phyloP scores from a whole-genome alignment of 1,140 invertebrate genomes.

The Cotesia glomerata region DNA sequence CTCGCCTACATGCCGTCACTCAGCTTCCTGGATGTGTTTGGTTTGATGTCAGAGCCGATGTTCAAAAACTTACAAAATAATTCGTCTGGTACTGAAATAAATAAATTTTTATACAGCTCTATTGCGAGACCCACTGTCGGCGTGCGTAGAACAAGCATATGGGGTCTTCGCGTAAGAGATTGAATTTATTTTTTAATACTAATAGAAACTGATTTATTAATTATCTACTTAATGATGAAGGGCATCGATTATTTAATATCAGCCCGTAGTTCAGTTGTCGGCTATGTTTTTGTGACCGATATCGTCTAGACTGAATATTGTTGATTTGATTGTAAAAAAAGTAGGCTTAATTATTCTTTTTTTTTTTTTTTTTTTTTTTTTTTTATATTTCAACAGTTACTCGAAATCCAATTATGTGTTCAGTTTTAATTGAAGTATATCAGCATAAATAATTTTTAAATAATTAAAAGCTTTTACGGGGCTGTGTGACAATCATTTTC shows the following conservation, averaged over 20 bases:
- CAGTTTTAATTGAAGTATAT: background rate
- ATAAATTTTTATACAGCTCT: conserved; percentile 77
- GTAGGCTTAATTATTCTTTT: background rate
- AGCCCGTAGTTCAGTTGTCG: background rate
- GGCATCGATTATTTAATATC: background rate
- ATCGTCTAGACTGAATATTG: no score
- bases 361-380: background rate
- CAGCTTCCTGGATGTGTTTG: conserved; percentile 78
- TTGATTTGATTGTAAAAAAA: background rate
- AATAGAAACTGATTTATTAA: background rate
- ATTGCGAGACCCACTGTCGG: conserved; percentile 89
- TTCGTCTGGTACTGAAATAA: conserved; percentile 67
- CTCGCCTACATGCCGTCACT: conserved; percentile 67
- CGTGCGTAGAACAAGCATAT: conserved; percentile 83
- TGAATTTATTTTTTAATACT: conserved; percentile 49
- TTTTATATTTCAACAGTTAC: no score
- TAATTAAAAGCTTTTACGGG: background rate
- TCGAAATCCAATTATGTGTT: background rate
- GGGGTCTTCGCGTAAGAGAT: conserved; percentile 84
- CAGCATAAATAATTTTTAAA: no score
- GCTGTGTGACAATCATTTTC: background rate
- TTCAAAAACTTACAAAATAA: conserved; percentile 66
- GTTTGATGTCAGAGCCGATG: conserved; percentile 70
- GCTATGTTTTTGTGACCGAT: background rate
- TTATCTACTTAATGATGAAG: background rate